Evolutionary conservation across 2,888 invertebrate species (phyloP).

Genomic region (Erannis defoliaria): DNA sequence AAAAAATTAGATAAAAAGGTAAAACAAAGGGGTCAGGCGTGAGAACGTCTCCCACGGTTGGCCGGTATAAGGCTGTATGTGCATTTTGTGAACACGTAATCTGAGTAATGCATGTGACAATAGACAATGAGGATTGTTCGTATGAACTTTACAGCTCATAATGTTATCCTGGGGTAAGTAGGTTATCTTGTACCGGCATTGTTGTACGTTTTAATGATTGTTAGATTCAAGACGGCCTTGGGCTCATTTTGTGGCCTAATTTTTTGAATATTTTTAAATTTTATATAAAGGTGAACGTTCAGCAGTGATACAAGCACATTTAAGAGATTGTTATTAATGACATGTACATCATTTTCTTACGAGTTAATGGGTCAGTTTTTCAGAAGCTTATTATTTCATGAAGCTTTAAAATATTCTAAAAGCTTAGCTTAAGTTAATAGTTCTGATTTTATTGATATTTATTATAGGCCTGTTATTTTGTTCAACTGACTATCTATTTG

Average conservation of each 20-base stretch:
- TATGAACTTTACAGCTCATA: conserved; percentile 44
- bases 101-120: conserved; percentile 42
- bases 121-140: conserved; percentile 49
- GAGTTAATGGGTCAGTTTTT: too few relatives aligned
- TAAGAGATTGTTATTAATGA: too few relatives aligned
- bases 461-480: too few relatives aligned
- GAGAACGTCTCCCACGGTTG: conserved; percentile 74
- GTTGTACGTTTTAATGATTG: conserved; percentile 34
- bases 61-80: conserved; percentile 43
- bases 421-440: too few relatives aligned
- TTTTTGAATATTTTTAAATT: conserved; percentile 11
- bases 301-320: not conserved
- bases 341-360: too few relatives aligned
- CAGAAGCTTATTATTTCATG: too few relatives aligned
- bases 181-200: conserved; percentile 43
- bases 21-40: conserved; percentile 71
- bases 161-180: conserved; percentile 45
- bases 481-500: too few relatives aligned
- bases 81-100: conserved; percentile 53
- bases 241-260: conserved; percentile 30
- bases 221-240: conserved; percentile 22
- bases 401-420: too few relatives aligned
- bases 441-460: too few relatives aligned
- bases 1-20: conserved; percentile 72
- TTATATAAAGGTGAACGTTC: not conserved